Base-by-base conservation (phyloP, 2,888 invertebrate species). In the Cremastinae sp. region DNA sequence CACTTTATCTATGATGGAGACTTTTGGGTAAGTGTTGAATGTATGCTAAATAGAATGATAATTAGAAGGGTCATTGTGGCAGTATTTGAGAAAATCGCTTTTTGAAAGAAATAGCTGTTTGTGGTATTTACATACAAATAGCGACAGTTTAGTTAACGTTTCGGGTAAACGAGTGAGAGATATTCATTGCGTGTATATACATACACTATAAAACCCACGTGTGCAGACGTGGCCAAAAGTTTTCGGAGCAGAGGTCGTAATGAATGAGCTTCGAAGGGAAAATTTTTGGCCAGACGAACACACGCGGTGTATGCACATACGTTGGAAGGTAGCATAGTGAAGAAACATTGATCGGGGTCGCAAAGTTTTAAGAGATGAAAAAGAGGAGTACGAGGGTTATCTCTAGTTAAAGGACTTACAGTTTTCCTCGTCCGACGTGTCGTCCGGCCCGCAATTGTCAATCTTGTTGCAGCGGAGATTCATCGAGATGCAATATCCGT, bases 401-500 rank as follows among this genome's bases (percentile, higher is more conserved):
- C 41, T 71, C 54, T 74, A 49, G 43, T 56, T 34, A 45, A 69
- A 69, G 56, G 51, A 95, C 95, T 95, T 93, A 96, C 96, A 96
- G 91, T 94, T 93, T 84, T 92, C 91, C 91, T 96, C 95, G 90
- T 96, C 94, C 47, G 95, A 94, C 81, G 92, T 91, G 88, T 95
- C 94, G 82, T 92, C 92, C 84, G 93, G 92, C 62, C 97, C 97
- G 91, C 99, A 98, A 92, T 98, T 97, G 87, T 93, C 93, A 80
- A 94, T 91, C 79, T 93, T 91, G 90, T 96, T 95, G 91, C 96
- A 97, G 77, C 93, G 93, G 80, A 96, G 91, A 81, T 93, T 93
- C 78, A 93, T 92, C 71, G 95, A 93, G 86, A 97, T 96, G 91
- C 97, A 97, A 87, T 94, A 95, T 83, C 93, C 93, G 82, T 92